These are phyloP conservation scores for Myotis planiceps DNA, from an alignment of 2,797 vertebrate genomes.

Conservation along the genomic window DNA sequence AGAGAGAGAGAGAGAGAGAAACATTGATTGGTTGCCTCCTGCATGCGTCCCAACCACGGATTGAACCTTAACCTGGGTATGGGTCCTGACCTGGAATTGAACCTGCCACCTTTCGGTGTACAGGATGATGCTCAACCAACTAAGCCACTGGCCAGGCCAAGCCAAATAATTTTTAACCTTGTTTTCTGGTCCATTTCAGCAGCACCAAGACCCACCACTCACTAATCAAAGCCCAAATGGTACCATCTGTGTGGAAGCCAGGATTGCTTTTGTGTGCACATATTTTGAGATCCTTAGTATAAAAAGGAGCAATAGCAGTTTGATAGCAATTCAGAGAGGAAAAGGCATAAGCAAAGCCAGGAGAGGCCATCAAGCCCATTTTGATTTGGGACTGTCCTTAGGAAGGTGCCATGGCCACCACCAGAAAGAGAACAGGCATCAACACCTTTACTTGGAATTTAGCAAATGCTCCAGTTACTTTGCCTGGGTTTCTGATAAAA, in stretches of 20 bases:
- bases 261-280: neutral
- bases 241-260: neutral
- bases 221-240: neutral
- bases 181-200: neutral
- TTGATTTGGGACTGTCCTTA: neutral
- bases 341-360: neutral
- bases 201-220: neutral
- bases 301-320: neutral
- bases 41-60: neutral
- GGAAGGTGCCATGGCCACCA: neutral
- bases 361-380: neutral
- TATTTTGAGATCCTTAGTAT: neutral
- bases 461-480: neutral
- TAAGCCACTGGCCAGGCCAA: neutral
- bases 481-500: neutral
- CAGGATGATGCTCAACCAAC: neutral
- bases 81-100: neutral
- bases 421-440: neutral
- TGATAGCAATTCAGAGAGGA: neutral
- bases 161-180: conserved; percentile 15
- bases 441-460: neutral
- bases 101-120: neutral
- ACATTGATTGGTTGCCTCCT: neutral
- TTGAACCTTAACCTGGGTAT: neutral
- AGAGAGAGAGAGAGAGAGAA: neutral